Percentiles rank a stretch among this genome's conserved stretches.
Evolutionary conservation across 2,888 invertebrate genomes (phyloP).

Genomic region (Eremobia ochroleuca): DNA sequence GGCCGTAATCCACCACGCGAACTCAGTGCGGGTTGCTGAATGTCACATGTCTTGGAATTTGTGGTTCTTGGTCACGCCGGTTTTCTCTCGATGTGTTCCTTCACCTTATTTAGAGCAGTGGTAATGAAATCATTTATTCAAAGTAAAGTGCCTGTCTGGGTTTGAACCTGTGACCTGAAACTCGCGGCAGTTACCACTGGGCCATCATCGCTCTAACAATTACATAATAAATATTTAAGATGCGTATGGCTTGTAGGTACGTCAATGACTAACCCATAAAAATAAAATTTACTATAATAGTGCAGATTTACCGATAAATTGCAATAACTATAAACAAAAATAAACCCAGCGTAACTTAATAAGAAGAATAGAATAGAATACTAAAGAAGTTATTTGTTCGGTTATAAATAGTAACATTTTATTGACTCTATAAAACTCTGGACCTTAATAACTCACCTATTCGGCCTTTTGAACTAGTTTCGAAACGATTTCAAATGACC

Average conservation of each 20-base stretch:
- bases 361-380: too few species aligned
- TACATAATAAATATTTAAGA: background rate
- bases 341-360: conserved; percentile 28
- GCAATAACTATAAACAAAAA: conserved; percentile 45
- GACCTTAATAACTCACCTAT: conserved; percentile 62
- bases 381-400: conserved; percentile 43
- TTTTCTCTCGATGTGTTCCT: too few species aligned
- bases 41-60: too few species aligned
- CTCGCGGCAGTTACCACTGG: too few species aligned
- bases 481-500: conserved; percentile 47
- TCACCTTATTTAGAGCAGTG: too few species aligned
- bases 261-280: background rate
- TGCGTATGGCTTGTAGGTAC: too few species aligned
- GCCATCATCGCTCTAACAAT: background rate
- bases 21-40: too few species aligned
- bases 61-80: too few species aligned
- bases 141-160: too few species aligned
- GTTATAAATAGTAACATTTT: conserved; percentile 55
- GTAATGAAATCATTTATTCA: too few species aligned
- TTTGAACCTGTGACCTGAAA: too few species aligned
- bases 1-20: too few species aligned
- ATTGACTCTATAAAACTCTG: conserved; percentile 62
- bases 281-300: background rate
- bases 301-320: conserved; percentile 6
- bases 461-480: conserved; percentile 55